These are phyloP conservation scores for Apodemus sylvaticus DNA, from an alignment of 2,113 vertebrate genomes.

Conservation along the genomic window DNA sequence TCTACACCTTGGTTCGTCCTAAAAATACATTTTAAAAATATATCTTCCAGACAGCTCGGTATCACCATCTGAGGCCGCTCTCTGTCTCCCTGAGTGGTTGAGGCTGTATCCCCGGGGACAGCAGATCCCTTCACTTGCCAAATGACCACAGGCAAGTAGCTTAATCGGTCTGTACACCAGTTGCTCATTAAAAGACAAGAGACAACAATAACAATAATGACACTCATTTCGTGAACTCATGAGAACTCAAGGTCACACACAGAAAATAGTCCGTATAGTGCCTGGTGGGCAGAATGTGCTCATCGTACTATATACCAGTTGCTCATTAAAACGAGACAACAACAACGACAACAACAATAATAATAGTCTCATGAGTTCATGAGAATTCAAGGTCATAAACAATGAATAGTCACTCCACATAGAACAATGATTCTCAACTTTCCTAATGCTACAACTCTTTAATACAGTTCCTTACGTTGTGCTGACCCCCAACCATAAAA, in stretches of 20 bases:
- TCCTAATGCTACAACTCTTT: background rate
- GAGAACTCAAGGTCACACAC: background rate
- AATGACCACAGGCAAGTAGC: background rate
- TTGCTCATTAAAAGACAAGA: background rate
- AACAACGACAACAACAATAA: background rate
- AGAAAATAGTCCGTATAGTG: background rate
- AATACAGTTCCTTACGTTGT: background rate
- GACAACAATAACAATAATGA: background rate
- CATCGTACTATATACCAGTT: background rate
- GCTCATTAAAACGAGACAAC: background rate
- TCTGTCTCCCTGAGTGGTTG: background rate
- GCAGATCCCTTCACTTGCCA: background rate
- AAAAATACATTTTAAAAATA: slow-evolving; percentile 59
- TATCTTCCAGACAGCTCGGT: background rate
- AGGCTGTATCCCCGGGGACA: background rate
- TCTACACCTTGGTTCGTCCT: slow-evolving; percentile 53
- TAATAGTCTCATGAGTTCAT: background rate
- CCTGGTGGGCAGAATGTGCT: background rate
- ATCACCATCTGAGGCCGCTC: background rate
- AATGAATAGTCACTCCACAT: background rate
- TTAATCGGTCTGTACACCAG: background rate
- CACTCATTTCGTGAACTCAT: background rate
- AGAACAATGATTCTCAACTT: background rate
- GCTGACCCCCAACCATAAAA: background rate
- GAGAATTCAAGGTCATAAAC: background rate